Conservation (phyloP, 1,140 invertebrate species). For the Drosophila chauvacae region DNA sequence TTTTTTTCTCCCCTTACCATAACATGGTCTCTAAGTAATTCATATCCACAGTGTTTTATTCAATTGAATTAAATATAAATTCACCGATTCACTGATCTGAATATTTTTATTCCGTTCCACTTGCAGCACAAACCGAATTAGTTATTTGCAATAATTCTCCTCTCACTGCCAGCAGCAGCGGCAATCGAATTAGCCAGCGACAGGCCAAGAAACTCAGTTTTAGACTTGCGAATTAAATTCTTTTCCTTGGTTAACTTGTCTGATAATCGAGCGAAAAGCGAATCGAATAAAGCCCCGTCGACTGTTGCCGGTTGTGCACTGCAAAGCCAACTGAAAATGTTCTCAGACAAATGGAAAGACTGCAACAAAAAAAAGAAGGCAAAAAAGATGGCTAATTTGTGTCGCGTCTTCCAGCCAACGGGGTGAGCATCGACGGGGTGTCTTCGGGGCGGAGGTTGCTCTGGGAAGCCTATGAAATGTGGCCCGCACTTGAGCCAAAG, state of each 20-base stretch:
- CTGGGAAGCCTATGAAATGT: constrained; percentile 75
- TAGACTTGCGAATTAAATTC: constrained; percentile 21
- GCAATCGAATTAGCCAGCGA: constrained; percentile 31
- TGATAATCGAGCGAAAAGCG: constrained; percentile 20
- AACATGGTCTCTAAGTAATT: constrained; percentile 74
- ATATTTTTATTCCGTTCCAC: constrained; percentile 30
- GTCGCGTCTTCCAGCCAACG: constrained; percentile 39
- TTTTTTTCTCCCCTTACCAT: constrained; percentile 57
- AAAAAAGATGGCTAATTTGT: constrained; percentile 72
- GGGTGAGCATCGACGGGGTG: constrained; percentile 26
- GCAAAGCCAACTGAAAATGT: constrained; percentile 70
- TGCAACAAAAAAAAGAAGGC: constrained; percentile 33
- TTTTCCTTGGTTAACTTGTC: constrained; percentile 28
- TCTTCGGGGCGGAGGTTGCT: constrained; percentile 17
- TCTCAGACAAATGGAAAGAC: constrained; percentile 57
- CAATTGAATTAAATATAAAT: constrained; percentile 4
- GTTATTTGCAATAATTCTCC: constrained; percentile 24
- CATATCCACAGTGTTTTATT: constrained; percentile 34
- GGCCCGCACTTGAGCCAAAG: constrained; percentile 60
- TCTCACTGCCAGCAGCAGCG: constrained; percentile 7
- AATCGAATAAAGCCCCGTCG: constrained; percentile 52
- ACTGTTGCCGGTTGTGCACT: constrained; percentile 70
- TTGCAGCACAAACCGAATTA: constrained; percentile 27
- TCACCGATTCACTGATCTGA: constrained; percentile 6
- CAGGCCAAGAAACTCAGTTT: constrained; percentile 14